These are phyloP conservation scores for Diloba caeruleocephala DNA, from an alignment of 2,888 invertebrate genomes.

Conservation along the genomic window DNA sequence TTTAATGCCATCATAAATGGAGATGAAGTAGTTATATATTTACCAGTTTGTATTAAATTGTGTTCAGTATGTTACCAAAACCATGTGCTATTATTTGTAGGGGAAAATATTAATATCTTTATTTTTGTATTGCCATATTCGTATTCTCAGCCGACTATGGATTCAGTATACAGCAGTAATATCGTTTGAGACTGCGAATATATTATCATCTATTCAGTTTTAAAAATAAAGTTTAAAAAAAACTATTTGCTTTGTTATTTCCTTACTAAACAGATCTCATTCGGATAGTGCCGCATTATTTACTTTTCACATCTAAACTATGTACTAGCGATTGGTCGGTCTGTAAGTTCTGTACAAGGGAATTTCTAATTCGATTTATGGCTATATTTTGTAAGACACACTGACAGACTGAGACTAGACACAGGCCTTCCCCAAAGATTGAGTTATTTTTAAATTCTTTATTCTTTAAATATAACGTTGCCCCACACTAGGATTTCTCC, in stretches of 20 bases:
- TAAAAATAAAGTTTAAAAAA: conserved; percentile 36
- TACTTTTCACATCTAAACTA: too few relatives aligned
- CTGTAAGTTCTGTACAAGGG: too few relatives aligned
- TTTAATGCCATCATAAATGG: conserved; percentile 12
- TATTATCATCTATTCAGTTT: conserved; percentile 25
- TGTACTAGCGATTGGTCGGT: too few relatives aligned
- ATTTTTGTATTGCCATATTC: conserved; percentile 47
- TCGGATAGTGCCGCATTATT: too few relatives aligned
- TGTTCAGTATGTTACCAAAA: conserved; percentile 60
- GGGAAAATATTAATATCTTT: conserved; percentile 29
- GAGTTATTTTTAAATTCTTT: too few relatives aligned
- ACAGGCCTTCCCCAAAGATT: too few relatives aligned
- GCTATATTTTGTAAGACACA: too few relatives aligned
- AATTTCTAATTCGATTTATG: too few relatives aligned
- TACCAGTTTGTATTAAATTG: conserved; percentile 45
- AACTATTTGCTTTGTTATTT: not conserved
- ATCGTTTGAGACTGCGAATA: conserved; percentile 15
- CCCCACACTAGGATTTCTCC: too few relatives aligned
- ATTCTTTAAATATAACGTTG: too few relatives aligned
- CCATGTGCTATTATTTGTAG: conserved; percentile 47
- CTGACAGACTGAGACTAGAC: too few relatives aligned
- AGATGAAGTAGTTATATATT: conserved; percentile 23
- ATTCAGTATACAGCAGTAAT: not conserved
- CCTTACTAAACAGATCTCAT: too few relatives aligned
- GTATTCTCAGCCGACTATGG: conserved; percentile 8